These are phyloP conservation scores for Drosophila hydei DNA, from an alignment of 1,140 invertebrate species.

Conservation along the genomic window DNA sequence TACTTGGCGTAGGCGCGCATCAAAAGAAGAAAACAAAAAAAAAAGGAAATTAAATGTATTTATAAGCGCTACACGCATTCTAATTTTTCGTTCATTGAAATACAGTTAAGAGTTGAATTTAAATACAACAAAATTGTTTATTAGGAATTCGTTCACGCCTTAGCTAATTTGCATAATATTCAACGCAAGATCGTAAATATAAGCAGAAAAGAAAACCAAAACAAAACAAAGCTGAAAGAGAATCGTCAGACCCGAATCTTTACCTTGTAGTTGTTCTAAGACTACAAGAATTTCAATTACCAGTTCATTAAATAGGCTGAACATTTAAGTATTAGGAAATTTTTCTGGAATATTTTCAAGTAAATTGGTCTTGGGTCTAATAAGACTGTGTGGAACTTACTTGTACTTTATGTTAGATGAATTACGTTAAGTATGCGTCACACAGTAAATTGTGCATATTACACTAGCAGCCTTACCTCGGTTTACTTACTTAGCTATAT, in stretches of 20 bases:
- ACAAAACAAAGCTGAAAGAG: background rate
- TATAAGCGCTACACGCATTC: conserved; percentile 38
- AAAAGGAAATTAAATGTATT: conserved; percentile 21
- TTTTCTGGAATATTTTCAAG: too few relatives aligned
- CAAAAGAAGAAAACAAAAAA: background rate
- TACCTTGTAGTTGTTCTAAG: background rate
- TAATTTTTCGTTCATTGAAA: too few relatives aligned
- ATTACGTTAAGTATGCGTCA: too few relatives aligned
- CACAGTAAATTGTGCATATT: conserved; percentile 1
- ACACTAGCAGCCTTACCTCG: conserved; percentile 3
- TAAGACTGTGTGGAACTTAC: too few relatives aligned
- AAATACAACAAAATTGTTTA: background rate
- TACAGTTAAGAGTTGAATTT: too few relatives aligned
- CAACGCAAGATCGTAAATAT: background rate
- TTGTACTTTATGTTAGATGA: too few relatives aligned
- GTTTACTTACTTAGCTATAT: conserved; percentile 9
- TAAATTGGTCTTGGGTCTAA: too few relatives aligned
- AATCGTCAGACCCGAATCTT: background rate
- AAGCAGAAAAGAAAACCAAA: background rate
- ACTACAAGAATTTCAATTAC: background rate
- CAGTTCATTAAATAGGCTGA: too few relatives aligned
- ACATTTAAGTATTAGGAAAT: too few relatives aligned
- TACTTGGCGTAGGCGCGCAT: conserved; percentile 52
- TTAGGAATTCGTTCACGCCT: background rate
- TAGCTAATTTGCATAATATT: background rate